Conservation (phyloP, 2,888 invertebrate species). For the Caenorhabditis panamensis region DNA sequence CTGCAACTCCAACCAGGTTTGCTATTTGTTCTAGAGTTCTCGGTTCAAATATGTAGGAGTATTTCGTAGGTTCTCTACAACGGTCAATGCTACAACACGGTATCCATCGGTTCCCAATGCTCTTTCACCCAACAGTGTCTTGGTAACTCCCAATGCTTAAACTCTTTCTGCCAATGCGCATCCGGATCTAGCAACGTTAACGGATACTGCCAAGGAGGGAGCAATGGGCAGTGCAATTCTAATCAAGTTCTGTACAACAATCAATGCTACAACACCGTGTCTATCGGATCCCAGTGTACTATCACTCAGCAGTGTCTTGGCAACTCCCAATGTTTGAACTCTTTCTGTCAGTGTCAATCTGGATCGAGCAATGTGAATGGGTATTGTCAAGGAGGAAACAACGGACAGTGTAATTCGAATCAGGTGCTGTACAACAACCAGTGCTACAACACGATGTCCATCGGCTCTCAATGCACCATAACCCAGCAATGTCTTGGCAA, state of each 20-base stretch:
- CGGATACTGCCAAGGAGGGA: constrained; percentile 28
- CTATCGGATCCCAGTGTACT: constrained; percentile 61
- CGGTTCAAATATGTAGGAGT: no score
- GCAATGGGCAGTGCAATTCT: constrained; percentile 27
- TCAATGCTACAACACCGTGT: constrained; percentile 63
- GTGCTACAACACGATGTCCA: constrained; percentile 50
- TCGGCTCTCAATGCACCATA: constrained; percentile 65
- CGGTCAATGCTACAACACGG: constrained; percentile 49
- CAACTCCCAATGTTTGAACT: constrained; percentile 33
- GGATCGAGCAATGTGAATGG: constrained; percentile 11
- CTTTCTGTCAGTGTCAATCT: constrained; percentile 36
- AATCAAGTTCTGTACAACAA: constrained; percentile 32
- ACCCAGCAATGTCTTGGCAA: constrained; percentile 68
- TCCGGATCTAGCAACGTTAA: constrained; percentile 36
- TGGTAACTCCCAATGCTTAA: constrained; percentile 51
- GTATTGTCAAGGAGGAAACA: neutral
- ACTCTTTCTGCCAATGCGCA: constrained; percentile 57
- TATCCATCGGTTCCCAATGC: constrained; percentile 65
- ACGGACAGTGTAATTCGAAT: constrained; percentile 7
- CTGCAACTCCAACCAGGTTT: constrained; percentile 23
- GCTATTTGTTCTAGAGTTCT: neutral
- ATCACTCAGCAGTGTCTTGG: constrained; percentile 65
- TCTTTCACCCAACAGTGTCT: constrained; percentile 68
- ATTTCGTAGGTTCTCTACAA: constrained; percentile 35
- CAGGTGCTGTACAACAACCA: constrained; percentile 31